Evolutionary conservation across 1,140 invertebrate genomes (phyloP), one percentile per base, ranked within the genome.

Genomic region (Saccostrea glomerata): DNA sequence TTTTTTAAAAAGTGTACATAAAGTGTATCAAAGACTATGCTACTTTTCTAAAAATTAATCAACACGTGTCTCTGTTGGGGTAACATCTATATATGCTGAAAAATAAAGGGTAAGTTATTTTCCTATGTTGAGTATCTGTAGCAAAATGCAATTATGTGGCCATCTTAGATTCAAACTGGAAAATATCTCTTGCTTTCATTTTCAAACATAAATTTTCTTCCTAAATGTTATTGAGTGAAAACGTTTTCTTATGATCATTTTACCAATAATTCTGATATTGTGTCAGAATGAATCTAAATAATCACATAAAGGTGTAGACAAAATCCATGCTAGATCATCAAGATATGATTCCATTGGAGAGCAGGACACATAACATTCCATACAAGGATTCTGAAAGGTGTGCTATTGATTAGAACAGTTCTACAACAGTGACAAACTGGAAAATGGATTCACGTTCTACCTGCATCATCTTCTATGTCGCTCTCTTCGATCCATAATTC

Each of bases 401-500:
- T 30, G 70, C 70, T 77, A 77, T 25, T 77, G 15, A 77, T 77
- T 77, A 77, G 70, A 77, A 73, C 0, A 73, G 3, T 12, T 70
- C 25, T 30, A 77, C 70, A 36, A 77, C 70, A 77, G 15, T 36
- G 17, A 63, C 30, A 36, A 36, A 36, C 30, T 36, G 30, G 17
- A 63, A 63, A 63, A 4, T 77, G 25, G 25, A 77, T 30, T 25
- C 23, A 13, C 23, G 30, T 30, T 77, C 70, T 77, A 77, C 70
- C 70, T 77, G 30, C 30, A 36, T 23, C 15, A 15, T 36, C 70
- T 77, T 77, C 23, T 36, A 77, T 30, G 70, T 77, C 70, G 25
- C 25, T 77, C 13, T 77, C 70, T 36, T 77, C 70, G 25, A 77
- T 77, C 70, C 70, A 77, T 30, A 77, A 25, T 77, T 77, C 70